Percentiles rank a stretch among this genome's conserved stretches.
Conservation (phyloP, 2,113 vertebrate genomes). For the Rana temporaria region DNA sequence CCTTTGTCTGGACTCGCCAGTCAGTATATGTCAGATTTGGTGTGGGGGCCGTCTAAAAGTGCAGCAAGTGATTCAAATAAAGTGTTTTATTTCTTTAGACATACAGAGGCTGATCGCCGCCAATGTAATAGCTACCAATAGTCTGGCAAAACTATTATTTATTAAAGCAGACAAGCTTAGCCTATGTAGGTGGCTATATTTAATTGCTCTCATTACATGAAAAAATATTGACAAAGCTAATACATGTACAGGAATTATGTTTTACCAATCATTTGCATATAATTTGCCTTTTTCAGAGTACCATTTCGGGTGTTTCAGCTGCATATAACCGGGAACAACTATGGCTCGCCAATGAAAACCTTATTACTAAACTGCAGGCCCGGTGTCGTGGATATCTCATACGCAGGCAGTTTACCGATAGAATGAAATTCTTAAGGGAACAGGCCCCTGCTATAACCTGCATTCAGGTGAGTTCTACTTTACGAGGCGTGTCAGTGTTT, state of each 20-base stretch:
- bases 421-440: slow-evolving; percentile 85
- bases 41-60: no score
- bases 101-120: no score
- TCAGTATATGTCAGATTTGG: no score
- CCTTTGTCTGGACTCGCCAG: no score
- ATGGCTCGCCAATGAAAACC: slow-evolving; percentile 92
- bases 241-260: not conserved
- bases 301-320: slow-evolving; percentile 91
- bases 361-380: slow-evolving; percentile 90
- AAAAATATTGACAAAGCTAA: not conserved
- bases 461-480: slow-evolving; percentile 83
- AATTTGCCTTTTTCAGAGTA: slow-evolving; percentile 66
- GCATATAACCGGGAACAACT: slow-evolving; percentile 96
- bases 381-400: slow-evolving; percentile 90
- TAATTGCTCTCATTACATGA: no score
- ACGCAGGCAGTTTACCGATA: slow-evolving; percentile 80
- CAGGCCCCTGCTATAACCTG: slow-evolving; percentile 89
- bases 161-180: no score
- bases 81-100: no score
- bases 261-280: not conserved
- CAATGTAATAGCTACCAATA: no score
- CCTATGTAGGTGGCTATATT: no score
- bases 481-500: not conserved
- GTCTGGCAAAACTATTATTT: no score
- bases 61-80: no score